Percentiles rank a stretch among this genome's conserved stretches.
phyloP scores from a whole-genome alignment of 2,113 vertebrate genomes.

The Dromiciops gliroides region DNA sequence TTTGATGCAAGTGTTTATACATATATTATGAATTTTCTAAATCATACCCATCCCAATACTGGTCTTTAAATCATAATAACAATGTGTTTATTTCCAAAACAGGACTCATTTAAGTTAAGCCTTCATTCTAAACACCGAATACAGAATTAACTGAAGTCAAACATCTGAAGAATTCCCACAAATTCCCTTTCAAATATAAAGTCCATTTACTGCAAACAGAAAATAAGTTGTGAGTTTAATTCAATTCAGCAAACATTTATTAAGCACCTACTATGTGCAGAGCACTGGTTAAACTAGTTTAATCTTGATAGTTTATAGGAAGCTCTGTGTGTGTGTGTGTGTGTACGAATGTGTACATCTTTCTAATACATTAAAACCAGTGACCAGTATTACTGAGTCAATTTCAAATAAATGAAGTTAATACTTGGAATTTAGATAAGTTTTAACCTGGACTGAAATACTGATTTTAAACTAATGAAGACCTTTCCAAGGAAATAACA shows the following conservation, averaged over 20 bases:
- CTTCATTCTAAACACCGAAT: slow-evolving; percentile 79
- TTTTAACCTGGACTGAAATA: slow-evolving; percentile 58
- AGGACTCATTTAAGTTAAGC: slow-evolving; percentile 80
- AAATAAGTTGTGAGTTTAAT: slow-evolving; percentile 70
- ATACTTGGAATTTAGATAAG: neutral
- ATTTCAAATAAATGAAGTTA: neutral
- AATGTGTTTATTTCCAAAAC: slow-evolving; percentile 83
- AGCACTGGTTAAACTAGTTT: slow-evolving; percentile 63
- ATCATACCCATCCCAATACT: slow-evolving; percentile 78
- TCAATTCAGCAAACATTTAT: neutral
- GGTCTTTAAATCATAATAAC: slow-evolving; percentile 81
- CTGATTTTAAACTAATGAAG: slow-evolving; percentile 69
- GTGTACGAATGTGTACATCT: neutral
- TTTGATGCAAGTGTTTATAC: slow-evolving; percentile 83
- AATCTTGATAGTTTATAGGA: slow-evolving; percentile 57
- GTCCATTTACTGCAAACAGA: slow-evolving; percentile 86
- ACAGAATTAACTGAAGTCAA: slow-evolving; percentile 80
- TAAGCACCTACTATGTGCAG: neutral
- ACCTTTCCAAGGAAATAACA: slow-evolving; percentile 64
- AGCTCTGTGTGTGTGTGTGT: slow-evolving; percentile 74
- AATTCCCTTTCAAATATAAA: slow-evolving; percentile 82
- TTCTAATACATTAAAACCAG: neutral
- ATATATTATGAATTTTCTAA: slow-evolving; percentile 75
- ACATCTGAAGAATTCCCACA: slow-evolving; percentile 82
- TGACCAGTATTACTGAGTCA: slow-evolving; percentile 47